Conservation (phyloP, 2,797 vertebrate species). For the Cryptoblepharus egeriae region DNA sequence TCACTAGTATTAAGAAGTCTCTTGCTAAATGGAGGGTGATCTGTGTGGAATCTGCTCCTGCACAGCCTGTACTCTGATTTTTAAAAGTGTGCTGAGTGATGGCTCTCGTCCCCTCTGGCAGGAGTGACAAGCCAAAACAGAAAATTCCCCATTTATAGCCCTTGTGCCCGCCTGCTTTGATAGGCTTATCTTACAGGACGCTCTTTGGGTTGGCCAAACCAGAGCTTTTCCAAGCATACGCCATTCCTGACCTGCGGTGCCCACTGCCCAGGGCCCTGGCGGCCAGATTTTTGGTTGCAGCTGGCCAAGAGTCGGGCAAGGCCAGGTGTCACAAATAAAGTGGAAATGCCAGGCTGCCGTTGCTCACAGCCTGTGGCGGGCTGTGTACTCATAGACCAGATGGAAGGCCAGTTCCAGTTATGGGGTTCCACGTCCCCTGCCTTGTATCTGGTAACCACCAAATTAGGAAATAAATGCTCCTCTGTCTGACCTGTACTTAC, state of each 20-base stretch:
- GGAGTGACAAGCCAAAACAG: neutral
- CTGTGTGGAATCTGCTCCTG: neutral
- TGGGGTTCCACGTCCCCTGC: no score
- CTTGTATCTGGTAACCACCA: neutral
- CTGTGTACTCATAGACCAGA: neutral
- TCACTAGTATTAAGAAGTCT: neutral
- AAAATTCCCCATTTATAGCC: neutral
- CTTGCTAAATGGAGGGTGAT: neutral
- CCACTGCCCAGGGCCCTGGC: neutral
- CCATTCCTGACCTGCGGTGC: fast-evolving
- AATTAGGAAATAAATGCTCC: neutral
- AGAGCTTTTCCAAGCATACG: neutral
- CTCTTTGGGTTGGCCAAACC: neutral
- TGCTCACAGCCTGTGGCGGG: neutral
- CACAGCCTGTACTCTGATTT: neutral
- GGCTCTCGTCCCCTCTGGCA: neutral
- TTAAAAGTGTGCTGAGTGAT: neutral
- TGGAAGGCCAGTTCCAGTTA: neutral
- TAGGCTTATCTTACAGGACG: neutral
- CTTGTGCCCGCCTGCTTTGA: neutral
- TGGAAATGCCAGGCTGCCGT: neutral
- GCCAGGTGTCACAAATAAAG: neutral
- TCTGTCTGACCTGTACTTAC: no score
- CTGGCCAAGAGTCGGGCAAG: neutral
- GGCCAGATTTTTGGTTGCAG: no score